phyloP scores from a whole-genome alignment of 2,888 invertebrate species.

The Lampropteryx suffumata region DNA sequence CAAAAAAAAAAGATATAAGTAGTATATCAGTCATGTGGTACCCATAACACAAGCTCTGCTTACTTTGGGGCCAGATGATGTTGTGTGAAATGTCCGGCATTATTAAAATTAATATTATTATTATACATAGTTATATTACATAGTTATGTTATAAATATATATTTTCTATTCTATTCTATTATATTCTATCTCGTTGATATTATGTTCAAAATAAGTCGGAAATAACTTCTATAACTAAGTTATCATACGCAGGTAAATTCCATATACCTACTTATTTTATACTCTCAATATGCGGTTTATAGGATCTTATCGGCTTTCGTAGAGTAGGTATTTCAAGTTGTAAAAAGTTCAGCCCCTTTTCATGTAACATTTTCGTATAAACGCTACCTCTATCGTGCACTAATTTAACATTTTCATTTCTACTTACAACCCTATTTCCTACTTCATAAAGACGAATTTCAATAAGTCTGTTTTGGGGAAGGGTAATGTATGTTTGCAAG shows the following conservation, averaged over 20 bases:
- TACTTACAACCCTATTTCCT: slow-evolving; percentile 25
- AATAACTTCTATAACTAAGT: slow-evolving; percentile 13
- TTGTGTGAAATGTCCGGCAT: no score
- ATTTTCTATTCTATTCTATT: no score
- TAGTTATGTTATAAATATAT: no score
- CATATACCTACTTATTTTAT: slow-evolving; percentile 51
- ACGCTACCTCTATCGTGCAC: slow-evolving; percentile 40
- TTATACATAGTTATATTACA: no score
- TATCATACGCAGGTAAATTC: slow-evolving; percentile 14
- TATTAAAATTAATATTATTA: no score
- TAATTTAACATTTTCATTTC: slow-evolving; percentile 3
- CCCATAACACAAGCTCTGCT: no score
- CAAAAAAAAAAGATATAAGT: no score
- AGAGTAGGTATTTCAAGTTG: slow-evolving; percentile 69
- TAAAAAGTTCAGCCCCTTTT: slow-evolving; percentile 72
- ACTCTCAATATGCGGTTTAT: slow-evolving; percentile 60
- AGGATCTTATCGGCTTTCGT: slow-evolving; percentile 69
- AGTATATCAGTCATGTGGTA: no score
- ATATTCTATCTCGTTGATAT: no score
- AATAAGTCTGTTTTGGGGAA: slow-evolving; percentile 15
- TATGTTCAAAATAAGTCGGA: no score
- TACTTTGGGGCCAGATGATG: no score
- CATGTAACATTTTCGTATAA: slow-evolving; percentile 61
- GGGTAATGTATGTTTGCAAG: slow-evolving; percentile 39
- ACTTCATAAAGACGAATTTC: slow-evolving; percentile 35